Percentiles rank a stretch among this genome's conserved stretches.
phyloP scores from a whole-genome alignment of 2,113 vertebrate genomes.

The Antennarius striatus region DNA sequence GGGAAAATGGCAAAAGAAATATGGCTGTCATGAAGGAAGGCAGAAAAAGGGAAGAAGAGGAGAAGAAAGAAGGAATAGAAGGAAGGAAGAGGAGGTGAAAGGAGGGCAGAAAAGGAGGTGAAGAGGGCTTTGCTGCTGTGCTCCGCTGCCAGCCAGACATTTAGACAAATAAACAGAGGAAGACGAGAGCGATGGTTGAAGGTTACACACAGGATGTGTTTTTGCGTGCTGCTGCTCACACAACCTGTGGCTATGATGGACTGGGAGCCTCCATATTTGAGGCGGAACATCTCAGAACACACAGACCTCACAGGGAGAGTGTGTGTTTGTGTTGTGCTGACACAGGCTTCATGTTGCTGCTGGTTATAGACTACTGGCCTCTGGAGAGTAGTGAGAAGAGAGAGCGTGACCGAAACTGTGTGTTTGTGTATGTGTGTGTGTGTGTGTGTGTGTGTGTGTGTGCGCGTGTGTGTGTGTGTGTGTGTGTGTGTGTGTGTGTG shows the following conservation, averaged over 20 bases:
- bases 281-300: conserved; percentile 29
- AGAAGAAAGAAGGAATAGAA: not conserved
- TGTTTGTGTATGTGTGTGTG: not conserved
- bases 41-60: not conserved
- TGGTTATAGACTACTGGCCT: conserved; percentile 17
- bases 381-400: not conserved
- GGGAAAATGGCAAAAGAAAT: too few relatives aligned
- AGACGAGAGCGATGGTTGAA: conserved; percentile 15
- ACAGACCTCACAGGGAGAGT: conserved; percentile 46
- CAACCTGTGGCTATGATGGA: conserved; percentile 20
- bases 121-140: not conserved
- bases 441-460: too few relatives aligned
- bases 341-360: not conserved
- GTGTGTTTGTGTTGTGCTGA: conserved; percentile 28
- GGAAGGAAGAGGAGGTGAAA: not conserved
- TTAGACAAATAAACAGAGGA: conserved; percentile 53
- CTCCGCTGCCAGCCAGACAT: conserved; percentile 47
- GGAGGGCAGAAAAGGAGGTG: not conserved
- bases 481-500: too few relatives aligned
- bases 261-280: conserved; percentile 3
- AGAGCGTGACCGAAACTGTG: not conserved
- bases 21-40: too few relatives aligned
- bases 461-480: not conserved
- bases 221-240: not conserved
- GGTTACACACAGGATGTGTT: not conserved